These are phyloP conservation scores for Urocolius indicus DNA, from an alignment of 2,113 vertebrate species.

Conservation along the genomic window DNA sequence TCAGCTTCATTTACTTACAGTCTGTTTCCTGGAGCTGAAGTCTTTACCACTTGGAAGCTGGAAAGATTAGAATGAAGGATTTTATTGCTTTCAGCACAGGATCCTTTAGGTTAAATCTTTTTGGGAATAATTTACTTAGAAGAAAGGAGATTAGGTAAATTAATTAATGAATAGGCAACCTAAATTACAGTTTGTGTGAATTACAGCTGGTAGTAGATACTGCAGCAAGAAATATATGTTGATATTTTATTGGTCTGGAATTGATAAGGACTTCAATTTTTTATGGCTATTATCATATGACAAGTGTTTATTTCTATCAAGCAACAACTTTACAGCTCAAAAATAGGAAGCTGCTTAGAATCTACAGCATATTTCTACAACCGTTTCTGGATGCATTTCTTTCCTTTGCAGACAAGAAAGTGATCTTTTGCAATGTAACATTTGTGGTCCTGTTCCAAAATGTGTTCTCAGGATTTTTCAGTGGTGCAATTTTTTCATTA, in stretches of 20 bases:
- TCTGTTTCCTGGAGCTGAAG: background rate
- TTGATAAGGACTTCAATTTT: background rate
- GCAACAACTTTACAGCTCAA: background rate
- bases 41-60: background rate
- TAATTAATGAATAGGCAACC: background rate
- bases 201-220: background rate
- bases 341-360: background rate
- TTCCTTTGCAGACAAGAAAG: background rate
- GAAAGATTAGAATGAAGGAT: background rate
- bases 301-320: background rate
- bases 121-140: background rate
- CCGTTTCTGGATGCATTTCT: background rate
- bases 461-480: background rate
- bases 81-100: slow-evolving; percentile 2
- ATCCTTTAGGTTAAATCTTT: background rate
- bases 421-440: background rate
- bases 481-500: background rate
- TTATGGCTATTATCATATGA: background rate
- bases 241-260: background rate
- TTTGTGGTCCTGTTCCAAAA: background rate
- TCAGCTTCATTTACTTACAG: background rate
- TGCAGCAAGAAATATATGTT: background rate
- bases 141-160: background rate
- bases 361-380: background rate
- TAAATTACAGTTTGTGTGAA: background rate